Evolutionary conservation across 2,113 vertebrate genomes (phyloP).

Genomic region (Coryphaenoides rupestris): DNA sequence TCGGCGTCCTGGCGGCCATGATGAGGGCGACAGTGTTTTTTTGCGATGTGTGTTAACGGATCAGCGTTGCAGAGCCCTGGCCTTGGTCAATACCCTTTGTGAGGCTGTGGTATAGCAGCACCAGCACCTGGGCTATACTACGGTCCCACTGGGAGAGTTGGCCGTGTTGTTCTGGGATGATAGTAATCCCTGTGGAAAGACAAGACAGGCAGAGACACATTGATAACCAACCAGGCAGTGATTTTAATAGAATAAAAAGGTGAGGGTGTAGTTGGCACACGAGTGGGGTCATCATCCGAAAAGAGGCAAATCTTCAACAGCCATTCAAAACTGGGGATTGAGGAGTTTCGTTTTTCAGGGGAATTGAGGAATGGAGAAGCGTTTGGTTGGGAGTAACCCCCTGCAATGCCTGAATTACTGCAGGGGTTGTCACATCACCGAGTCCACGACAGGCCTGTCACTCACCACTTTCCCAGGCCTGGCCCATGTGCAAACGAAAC

Average conservation of each 20-base stretch:
- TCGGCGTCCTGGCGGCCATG: conserved; percentile 22
- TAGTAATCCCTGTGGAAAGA: conserved; percentile 85
- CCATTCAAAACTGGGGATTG: conserved; percentile 12
- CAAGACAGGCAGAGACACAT: conserved; percentile 50
- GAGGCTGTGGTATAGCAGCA: conserved; percentile 49
- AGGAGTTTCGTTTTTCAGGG: conserved; percentile 11
- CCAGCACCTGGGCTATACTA: conserved; percentile 81
- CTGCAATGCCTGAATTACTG: not conserved
- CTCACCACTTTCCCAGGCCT: conserved; percentile 99
- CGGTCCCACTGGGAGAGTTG: conserved; percentile 89
- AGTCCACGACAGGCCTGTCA: conserved; percentile 52
- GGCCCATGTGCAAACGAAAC: conserved; percentile 99
- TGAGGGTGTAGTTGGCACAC: conserved; percentile 11
- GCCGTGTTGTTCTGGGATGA: conserved; percentile 87
- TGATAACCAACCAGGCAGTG: conserved; percentile 44
- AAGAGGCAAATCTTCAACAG: conserved; percentile 12
- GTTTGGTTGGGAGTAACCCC: conserved; percentile 7
- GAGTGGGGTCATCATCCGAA: conserved; percentile 18
- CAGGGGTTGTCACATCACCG: conserved; percentile 49
- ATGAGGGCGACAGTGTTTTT: conserved; percentile 29
- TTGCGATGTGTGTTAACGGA: conserved; percentile 38
- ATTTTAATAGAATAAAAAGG: not conserved
- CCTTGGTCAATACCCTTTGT: conserved; percentile 43
- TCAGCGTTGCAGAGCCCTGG: conserved; percentile 48
- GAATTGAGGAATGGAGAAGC: conserved; percentile 7